These are phyloP conservation scores for Drosophila lacteicornis DNA, from an alignment of 1,140 invertebrate genomes.

Conservation along the genomic window DNA sequence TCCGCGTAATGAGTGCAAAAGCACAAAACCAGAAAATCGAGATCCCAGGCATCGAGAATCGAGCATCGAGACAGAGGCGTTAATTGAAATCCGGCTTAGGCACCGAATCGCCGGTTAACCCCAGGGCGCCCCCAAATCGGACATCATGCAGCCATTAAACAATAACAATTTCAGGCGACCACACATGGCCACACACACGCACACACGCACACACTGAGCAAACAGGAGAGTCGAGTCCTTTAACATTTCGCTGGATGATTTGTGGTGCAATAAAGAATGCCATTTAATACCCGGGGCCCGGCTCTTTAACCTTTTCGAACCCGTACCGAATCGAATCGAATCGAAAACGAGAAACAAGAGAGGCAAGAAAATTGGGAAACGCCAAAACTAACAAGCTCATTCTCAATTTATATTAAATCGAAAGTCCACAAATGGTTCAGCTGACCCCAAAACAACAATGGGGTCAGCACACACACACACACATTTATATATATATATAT, in stretches of 20 bases:
- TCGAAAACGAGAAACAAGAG: conserved; percentile 9
- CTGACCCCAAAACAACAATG: conserved; percentile 57
- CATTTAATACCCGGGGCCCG: conserved; percentile 59
- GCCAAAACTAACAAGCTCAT: conserved; percentile 77
- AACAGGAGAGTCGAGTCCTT: conserved; percentile 30
- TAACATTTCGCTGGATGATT: conserved; percentile 62
- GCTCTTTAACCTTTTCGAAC: conserved; percentile 54
- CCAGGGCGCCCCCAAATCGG: conserved; percentile 35
- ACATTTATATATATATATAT: conserved; percentile 1
- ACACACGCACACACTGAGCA: conserved; percentile 15
- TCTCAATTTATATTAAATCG: conserved; percentile 82
- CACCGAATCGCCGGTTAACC: conserved; percentile 39
- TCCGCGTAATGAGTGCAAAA: conserved; percentile 1
- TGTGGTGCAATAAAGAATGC: conserved; percentile 75
- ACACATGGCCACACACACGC: conserved; percentile 31
- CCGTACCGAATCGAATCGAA: conserved; percentile 13
- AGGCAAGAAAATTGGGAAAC: conserved; percentile 43
- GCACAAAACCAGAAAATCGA: background rate
- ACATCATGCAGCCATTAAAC: conserved; percentile 73
- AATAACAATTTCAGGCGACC: conserved; percentile 52
- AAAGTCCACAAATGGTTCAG: conserved; percentile 56
- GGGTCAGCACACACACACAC: conserved; percentile 37
- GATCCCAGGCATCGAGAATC: background rate
- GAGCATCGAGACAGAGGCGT: conserved; percentile 49
- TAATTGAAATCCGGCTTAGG: conserved; percentile 75